Conservation (phyloP, 2,888 invertebrate species). For the Erynnis tages region DNA sequence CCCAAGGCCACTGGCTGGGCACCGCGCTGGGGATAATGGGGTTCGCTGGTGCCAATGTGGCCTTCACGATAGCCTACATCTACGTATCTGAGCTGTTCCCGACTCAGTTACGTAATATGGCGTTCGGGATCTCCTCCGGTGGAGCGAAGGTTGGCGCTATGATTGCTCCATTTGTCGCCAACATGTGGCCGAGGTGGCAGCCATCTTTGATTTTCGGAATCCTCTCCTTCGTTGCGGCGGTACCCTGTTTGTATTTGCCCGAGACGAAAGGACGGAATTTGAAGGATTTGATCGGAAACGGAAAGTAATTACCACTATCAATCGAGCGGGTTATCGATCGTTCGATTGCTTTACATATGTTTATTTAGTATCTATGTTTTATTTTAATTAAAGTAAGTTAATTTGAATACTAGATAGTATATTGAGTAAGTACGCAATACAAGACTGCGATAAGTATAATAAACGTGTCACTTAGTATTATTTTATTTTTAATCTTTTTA, state of each 20-base stretch:
- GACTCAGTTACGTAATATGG: slow-evolving; percentile 57
- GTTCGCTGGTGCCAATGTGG: slow-evolving; percentile 35
- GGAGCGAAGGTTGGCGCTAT: slow-evolving; percentile 54
- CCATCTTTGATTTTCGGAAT: slow-evolving; percentile 50
- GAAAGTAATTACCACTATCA: too few species aligned
- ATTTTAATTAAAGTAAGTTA: too few species aligned
- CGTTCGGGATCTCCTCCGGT: slow-evolving; percentile 45
- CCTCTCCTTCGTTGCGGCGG: slow-evolving; percentile 46
- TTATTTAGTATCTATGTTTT: too few species aligned
- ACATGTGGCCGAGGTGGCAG: slow-evolving; percentile 48
- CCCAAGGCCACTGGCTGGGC: slow-evolving; percentile 38
- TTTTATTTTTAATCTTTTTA: too few species aligned
- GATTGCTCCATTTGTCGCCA: slow-evolving; percentile 53
- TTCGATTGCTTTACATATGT: too few species aligned
- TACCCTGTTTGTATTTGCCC: slow-evolving; percentile 48
- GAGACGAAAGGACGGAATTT: slow-evolving; percentile 57
- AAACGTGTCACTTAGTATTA: too few species aligned
- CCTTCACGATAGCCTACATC: slow-evolving; percentile 44
- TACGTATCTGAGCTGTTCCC: slow-evolving; percentile 56
- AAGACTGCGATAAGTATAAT: too few species aligned
- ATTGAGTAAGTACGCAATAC: too few species aligned
- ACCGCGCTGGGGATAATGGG: slow-evolving; percentile 43
- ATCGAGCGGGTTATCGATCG: too few species aligned
- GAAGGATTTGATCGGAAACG: slow-evolving; percentile 47
- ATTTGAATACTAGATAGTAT: too few species aligned